These are phyloP conservation scores for Caenorhabditis imperialis DNA, from an alignment of 2,888 invertebrate genomes.

Conservation along the genomic window DNA sequence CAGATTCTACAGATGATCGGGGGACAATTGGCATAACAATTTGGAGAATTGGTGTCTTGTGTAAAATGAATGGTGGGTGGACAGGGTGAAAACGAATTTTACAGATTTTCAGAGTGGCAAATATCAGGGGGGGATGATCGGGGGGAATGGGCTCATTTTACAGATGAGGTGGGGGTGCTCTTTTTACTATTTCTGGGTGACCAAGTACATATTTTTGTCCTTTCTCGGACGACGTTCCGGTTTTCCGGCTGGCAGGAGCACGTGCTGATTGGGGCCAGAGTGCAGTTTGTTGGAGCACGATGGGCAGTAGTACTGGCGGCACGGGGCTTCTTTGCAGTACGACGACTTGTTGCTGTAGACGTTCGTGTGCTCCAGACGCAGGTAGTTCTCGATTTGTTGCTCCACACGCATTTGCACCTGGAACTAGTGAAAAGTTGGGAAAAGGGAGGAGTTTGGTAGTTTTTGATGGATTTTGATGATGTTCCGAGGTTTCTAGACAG, in stretches of 20 bases:
- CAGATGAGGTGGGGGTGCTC: too few species aligned
- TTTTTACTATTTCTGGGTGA: neutral
- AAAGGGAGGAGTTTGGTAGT: neutral
- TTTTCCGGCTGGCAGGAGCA: conserved; percentile 32
- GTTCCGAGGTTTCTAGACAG: neutral
- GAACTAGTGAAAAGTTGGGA: neutral
- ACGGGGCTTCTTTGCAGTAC: conserved; percentile 45
- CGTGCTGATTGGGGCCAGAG: conserved; percentile 17
- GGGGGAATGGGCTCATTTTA: too few species aligned
- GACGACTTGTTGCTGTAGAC: conserved; percentile 48
- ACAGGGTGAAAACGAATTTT: too few species aligned
- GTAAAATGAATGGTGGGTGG: too few species aligned
- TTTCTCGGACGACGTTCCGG: conserved; percentile 49
- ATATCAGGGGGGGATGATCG: too few species aligned
- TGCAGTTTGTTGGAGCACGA: conserved; percentile 46
- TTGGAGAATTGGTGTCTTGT: too few species aligned
- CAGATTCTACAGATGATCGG: too few species aligned
- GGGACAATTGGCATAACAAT: too few species aligned
- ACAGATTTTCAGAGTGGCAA: too few species aligned
- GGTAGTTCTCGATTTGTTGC: conserved; percentile 9
- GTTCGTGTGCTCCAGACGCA: conserved; percentile 22
- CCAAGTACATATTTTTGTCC: conserved; percentile 53
- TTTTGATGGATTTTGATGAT: too few species aligned
- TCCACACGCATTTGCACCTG: conserved; percentile 20
- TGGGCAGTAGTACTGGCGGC: conserved; percentile 54